Conservation (phyloP, 92 coral and sea anemone genomes). For the Montipora capitata region DNA sequence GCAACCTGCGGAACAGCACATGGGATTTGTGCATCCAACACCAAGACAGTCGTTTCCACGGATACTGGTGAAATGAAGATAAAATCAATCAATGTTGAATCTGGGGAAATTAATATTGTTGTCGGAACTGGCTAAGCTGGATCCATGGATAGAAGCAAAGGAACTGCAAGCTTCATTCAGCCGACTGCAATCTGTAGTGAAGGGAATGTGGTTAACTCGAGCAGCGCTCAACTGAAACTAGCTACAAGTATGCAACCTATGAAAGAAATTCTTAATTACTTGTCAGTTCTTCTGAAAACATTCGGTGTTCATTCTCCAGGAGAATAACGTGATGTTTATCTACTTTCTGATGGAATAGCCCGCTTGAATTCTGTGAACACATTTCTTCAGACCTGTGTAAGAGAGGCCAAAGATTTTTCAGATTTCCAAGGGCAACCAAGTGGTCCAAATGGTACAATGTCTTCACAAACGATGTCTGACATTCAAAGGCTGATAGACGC, state of each 20-base stretch:
- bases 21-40: neutral
- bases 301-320: constrained; percentile 21
- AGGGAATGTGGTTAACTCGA: constrained; percentile 35
- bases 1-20: constrained; percentile 11
- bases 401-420: too few relatives aligned
- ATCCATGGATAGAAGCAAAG: too few relatives aligned
- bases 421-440: neutral
- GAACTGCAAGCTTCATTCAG: neutral
- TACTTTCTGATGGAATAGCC: constrained; percentile 13
- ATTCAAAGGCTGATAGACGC: constrained; percentile 17
- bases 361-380: constrained; percentile 26
- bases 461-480: constrained; percentile 44
- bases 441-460: constrained; percentile 15
- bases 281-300: constrained; percentile 32
- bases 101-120: too few relatives aligned
- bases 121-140: too few relatives aligned
- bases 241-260: constrained; percentile 35
- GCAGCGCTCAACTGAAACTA: constrained; percentile 23
- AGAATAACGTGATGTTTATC: constrained; percentile 21
- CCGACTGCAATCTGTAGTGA: constrained; percentile 29
- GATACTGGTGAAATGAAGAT: neutral
- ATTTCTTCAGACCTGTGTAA: constrained; percentile 13
- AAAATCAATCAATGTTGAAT: too few relatives aligned
- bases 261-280: constrained; percentile 14
- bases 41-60: neutral